Base-by-base conservation (phyloP, 2,888 invertebrate genomes). In the Philaethria dido region DNA sequence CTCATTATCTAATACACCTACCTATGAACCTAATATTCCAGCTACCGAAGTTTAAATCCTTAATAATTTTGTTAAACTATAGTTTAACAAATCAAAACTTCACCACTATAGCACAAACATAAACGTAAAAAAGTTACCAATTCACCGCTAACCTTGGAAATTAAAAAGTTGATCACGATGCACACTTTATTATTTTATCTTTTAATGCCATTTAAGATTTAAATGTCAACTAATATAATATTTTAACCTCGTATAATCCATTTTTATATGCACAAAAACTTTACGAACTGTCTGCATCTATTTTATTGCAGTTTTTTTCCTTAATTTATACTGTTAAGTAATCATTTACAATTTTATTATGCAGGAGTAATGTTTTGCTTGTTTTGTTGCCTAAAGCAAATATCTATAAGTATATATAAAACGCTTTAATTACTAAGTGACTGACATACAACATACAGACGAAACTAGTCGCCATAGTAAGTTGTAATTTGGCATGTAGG, bases 191-290 rank as follows among this genome's bases (percentile, higher is more conserved):
- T 60, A 60, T 60, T 60, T 47, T 60, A 60, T 60, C 25, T 47
- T 5, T 60, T 33, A 14, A 29, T 29, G 42, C 57, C 57, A 45
- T 60, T 60, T 60, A 45, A 60, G 13, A 60, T 44, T 60, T 60
- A 60, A 60, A 60, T 60, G 60, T 47, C 60, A 60, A 60, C 45
- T 60, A 60, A 60, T 60, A 29, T 60, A 60, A 60, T 60, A 29
- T 60, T 45, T 29, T 47, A 29, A 60, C 60, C 47, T 60, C 44
- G 45, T 45, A 29, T 29, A 33, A 33, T 14, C n/a, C 18, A 47
- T 60, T 22, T 60, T 29, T 33, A 45, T 45, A 60, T 13, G n/a
- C 9, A 25, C 13, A 18, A 44, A 42, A 44, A 20, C 6, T 14
- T 36, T 6, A 39, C 14, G 14, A 18, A 13, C 54, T 8, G 33